phyloP scores from a whole-genome alignment of 1,140 invertebrate genomes.

The Musca domestica region DNA sequence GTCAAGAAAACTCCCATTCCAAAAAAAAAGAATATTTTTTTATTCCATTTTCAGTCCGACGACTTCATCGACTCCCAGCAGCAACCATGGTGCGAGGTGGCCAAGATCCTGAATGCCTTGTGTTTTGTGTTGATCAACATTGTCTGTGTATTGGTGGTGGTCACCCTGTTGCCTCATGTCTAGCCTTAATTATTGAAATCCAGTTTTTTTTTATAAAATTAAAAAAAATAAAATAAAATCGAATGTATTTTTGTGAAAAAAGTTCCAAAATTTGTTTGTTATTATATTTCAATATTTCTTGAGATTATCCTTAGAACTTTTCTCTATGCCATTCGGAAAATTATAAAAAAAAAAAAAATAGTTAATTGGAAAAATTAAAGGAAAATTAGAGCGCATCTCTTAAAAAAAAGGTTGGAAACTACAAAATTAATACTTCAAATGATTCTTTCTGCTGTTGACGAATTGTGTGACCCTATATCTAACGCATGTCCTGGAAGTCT shows the following conservation, averaged over 20 bases:
- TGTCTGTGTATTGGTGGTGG: slow-evolving; percentile 27
- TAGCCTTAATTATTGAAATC: neutral
- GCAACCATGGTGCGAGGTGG: slow-evolving; percentile 44
- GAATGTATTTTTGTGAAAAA: slow-evolving; percentile 24
- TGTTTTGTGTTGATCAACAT: slow-evolving; percentile 29
- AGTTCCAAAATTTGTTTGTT: slow-evolving; percentile 23
- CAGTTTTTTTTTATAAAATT: too few relatives aligned
- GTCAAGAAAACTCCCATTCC: too few relatives aligned
- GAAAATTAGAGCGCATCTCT: too few relatives aligned
- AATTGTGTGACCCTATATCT: too few relatives aligned
- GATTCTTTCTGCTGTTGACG: too few relatives aligned
- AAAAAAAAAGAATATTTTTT: neutral
- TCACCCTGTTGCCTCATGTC: slow-evolving; percentile 19
- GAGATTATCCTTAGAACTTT: too few relatives aligned
- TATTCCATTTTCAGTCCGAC: slow-evolving; percentile 28
- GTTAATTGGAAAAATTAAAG: too few relatives aligned
- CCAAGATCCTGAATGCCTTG: slow-evolving; percentile 40
- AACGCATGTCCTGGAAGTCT: too few relatives aligned
- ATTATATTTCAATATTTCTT: too few relatives aligned
- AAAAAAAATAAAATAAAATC: too few relatives aligned
- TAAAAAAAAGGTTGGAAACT: too few relatives aligned
- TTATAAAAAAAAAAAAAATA: neutral
- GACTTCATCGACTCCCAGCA: slow-evolving; percentile 35
- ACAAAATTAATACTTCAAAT: too few relatives aligned
- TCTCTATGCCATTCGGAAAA: neutral